Conservation (phyloP, 2,797 vertebrate genomes). For the Brachyrhaphis roseni region DNA sequence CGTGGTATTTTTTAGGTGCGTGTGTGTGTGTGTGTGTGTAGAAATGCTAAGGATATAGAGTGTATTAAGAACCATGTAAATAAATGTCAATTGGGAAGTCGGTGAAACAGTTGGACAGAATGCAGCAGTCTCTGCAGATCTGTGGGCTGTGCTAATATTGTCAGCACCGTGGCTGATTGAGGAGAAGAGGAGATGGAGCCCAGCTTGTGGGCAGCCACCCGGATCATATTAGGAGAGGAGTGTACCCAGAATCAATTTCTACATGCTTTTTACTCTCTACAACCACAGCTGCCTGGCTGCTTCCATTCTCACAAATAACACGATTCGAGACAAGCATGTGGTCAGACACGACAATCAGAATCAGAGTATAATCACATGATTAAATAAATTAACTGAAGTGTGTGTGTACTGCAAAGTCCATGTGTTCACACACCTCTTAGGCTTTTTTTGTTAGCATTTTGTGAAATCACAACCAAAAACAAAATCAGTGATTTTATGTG, state of each 20-base stretch:
- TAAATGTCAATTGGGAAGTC: conserved; percentile 71
- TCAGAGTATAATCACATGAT: conserved; percentile 62
- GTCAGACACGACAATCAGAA: conserved; percentile 65
- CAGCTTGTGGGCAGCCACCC: conserved; percentile 79
- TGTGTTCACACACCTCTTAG: not conserved
- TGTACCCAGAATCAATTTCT: conserved; percentile 79
- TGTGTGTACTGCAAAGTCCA: conserved; percentile 22
- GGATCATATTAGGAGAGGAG: conserved; percentile 75
- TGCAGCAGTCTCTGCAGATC: conserved; percentile 58
- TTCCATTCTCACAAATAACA: conserved; percentile 62
- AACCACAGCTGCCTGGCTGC: conserved; percentile 72
- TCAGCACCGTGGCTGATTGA: conserved; percentile 75
- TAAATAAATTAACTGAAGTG: conserved; percentile 58
- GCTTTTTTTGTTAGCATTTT: not conserved
- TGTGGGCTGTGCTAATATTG: conserved; percentile 73
- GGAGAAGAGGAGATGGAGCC: conserved; percentile 72
- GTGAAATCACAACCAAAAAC: not conserved
- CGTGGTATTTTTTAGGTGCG: conserved; percentile 24
- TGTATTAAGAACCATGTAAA: conserved; percentile 72
- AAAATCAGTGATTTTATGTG: not conserved
- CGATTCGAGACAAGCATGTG: conserved; percentile 62
- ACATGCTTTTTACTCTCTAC: conserved; percentile 71
- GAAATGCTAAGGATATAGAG: conserved; percentile 35
- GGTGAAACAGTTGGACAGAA: conserved; percentile 62
- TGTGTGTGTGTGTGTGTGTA: conserved; percentile 5